A percentile compares a stretch with the other conserved stretches of the same genome.
phyloP scores from a whole-genome alignment of 2,797 vertebrate species.

The Rhincodon typus region DNA sequence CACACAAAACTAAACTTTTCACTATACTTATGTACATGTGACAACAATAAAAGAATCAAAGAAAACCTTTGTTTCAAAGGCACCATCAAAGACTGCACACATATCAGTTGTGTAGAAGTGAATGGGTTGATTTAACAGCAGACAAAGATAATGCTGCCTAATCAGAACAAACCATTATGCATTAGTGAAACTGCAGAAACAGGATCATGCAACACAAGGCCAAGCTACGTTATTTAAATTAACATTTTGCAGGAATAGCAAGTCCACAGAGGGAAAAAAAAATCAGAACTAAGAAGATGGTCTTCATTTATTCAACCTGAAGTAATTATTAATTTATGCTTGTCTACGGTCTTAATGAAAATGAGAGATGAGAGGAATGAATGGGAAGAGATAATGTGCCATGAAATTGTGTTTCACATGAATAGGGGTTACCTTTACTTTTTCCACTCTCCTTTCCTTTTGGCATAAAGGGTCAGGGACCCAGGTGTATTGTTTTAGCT shows the following conservation, averaged over 20 bases:
- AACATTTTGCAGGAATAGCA: conserved; percentile 98
- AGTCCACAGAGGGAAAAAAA: conserved; percentile 66
- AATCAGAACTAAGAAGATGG: conserved; percentile 74
- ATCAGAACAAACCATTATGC: conserved; percentile 97
- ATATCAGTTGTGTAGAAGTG: conserved; percentile 58
- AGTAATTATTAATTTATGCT: conserved; percentile 99
- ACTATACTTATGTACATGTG: no score
- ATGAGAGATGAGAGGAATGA: conserved; percentile 97
- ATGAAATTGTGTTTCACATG: conserved; percentile 99
- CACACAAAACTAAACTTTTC: no score
- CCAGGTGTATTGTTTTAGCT: conserved; percentile 41
- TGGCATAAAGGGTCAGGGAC: conserved; percentile 73
- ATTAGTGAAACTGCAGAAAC: conserved; percentile 90
- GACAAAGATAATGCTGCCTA: conserved; percentile 93
- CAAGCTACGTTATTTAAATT: conserved; percentile 96
- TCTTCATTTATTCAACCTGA: conserved; percentile 97
- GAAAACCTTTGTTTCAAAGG: background rate
- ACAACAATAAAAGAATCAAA: no score
- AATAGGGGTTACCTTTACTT: conserved; percentile 80
- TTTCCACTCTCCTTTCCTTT: conserved; percentile 61
- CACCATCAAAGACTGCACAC: conserved; percentile 38
- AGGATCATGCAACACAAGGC: conserved; percentile 89
- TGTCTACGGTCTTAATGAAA: conserved; percentile 99
- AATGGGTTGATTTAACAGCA: conserved; percentile 82
- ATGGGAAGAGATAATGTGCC: conserved; percentile 99